These are phyloP conservation scores for Pemphredon lugubris DNA, from an alignment of 2,888 invertebrate genomes.

Conservation along the genomic window DNA sequence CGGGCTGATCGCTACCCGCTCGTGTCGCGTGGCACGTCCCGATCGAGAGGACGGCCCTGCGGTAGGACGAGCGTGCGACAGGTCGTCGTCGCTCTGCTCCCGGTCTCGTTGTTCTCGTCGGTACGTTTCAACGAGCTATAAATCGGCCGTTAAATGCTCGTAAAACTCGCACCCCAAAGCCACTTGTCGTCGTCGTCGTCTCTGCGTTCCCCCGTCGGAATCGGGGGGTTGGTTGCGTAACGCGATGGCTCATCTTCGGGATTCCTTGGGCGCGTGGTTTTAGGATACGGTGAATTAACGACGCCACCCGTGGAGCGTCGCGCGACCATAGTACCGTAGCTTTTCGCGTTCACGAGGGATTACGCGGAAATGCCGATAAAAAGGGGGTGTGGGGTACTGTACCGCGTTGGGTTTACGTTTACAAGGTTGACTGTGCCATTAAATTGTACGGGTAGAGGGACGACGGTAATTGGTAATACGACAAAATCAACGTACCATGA, in stretches of 20 bases:
- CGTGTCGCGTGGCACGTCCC: constrained; percentile 18
- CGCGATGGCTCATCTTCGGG: constrained; percentile 38
- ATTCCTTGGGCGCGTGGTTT: constrained; percentile 20
- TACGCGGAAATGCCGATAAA: constrained; percentile 18
- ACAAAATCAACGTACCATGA: no score
- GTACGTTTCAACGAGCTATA: constrained; percentile 64
- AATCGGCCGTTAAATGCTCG: constrained; percentile 75
- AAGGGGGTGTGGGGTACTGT: no score
- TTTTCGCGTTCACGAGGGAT: constrained; percentile 27
- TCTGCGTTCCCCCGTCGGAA: not conserved
- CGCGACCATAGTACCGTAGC: constrained; percentile 14
- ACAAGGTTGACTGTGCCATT: no score
- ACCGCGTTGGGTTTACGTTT: no score
- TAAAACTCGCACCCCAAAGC: constrained; percentile 67
- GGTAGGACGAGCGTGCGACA: constrained; percentile 16
- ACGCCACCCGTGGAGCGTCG: constrained; percentile 30
- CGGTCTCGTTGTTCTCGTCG: constrained; percentile 8
- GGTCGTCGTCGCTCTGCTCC: constrained; percentile 7
- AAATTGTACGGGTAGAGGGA: no score
- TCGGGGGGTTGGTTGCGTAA: constrained; percentile 34
- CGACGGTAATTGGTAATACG: no score
- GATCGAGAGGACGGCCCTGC: constrained; percentile 7
- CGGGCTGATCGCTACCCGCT: constrained; percentile 8
- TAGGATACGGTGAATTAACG: constrained; percentile 48
- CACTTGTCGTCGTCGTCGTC: constrained; percentile 43